Evolutionary conservation across 2,888 invertebrate species (phyloP), one percentile per base, ranked within the genome.

Genomic region (Exocentrus adspersus): DNA sequence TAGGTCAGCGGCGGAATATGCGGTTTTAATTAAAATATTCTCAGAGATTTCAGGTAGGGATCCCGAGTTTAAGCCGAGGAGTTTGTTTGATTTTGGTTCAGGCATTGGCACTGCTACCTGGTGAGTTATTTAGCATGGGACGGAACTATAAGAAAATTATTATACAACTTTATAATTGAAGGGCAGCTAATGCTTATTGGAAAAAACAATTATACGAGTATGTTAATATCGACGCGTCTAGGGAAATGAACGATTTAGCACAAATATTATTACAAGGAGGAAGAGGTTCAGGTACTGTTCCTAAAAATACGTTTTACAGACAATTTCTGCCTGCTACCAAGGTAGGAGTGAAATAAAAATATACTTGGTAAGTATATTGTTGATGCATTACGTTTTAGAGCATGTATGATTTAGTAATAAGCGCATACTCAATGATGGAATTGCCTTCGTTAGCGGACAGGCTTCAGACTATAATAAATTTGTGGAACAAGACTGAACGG

Each of bases 71-170:
- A 84, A 85, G 62, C 97, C 97, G 0, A 84, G 86, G 62, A 88
- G 89, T 64, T 87, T 95, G 70, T 92, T 97, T 72, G 97, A 98
- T 83, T 95, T 94, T 81, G 98, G 97, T 0, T 94, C 96, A 3
- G 98, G 98, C 0, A 83, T 94, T 2, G 97, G 71, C 19, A 92
- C 93, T 0, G 92, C 89, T 0, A 88, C 90, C 57, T 96, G 96
- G 96, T 81, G 75, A 68, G 60, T 53, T n/a, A n/a, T n/a, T n/a
- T n/a, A n/a, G n/a, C n/a, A n/a, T n/a, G n/a, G n/a, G n/a, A n/a
- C n/a, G n/a, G n/a, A n/a, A n/a, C n/a, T n/a, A n/a, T n/a, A n/a
- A n/a, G n/a, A n/a, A n/a, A n/a, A n/a, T n/a, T n/a, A n/a, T n/a
- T n/a, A n/a, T n/a, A 24, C 24, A 24, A 24, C 24, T 24, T 24